A percentile compares a stretch with the other conserved stretches of the same genome.
Conservation (phyloP, 1,140 invertebrate genomes). For the Nomia melanderi region DNA sequence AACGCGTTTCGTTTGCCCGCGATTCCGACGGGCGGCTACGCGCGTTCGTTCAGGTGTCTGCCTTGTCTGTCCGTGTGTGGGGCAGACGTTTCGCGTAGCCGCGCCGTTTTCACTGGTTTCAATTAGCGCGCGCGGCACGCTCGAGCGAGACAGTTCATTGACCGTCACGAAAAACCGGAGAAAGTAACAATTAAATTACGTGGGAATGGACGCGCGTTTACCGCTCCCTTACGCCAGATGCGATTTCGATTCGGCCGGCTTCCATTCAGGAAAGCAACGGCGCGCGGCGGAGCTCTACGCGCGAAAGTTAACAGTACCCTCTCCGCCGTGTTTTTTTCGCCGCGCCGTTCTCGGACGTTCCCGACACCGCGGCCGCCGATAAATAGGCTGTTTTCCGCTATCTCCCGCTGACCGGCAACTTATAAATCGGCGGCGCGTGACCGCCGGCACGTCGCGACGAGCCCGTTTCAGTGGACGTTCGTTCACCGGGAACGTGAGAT, state of each 20-base stretch:
- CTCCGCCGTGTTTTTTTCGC: no score
- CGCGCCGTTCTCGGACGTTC: no score
- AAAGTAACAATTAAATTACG: conserved; percentile 20
- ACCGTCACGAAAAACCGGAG: conserved; percentile 11
- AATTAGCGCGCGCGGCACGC: conserved; percentile 19
- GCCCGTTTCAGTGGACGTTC: no score
- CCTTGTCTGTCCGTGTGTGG: no score
- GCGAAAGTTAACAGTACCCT: neutral
- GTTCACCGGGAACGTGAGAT: no score
- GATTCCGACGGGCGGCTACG: no score
- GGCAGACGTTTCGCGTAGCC: conserved; percentile 1
- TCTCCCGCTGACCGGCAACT: no score
- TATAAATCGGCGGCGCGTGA: no score
- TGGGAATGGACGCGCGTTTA: neutral
- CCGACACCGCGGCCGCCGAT: no score
- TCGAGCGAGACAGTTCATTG: conserved; percentile 27
- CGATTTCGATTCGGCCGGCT: neutral
- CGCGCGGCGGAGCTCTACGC: neutral
- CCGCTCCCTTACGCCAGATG: neutral
- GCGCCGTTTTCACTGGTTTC: conserved; percentile 24
- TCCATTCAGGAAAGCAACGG: conserved; percentile 36
- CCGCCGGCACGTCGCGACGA: no score
- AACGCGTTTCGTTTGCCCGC: no score
- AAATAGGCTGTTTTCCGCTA: no score
- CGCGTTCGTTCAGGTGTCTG: neutral